Evolutionary conservation across 2,113 vertebrate genomes (phyloP).

Genomic region (Tachysurus vachellii): DNA sequence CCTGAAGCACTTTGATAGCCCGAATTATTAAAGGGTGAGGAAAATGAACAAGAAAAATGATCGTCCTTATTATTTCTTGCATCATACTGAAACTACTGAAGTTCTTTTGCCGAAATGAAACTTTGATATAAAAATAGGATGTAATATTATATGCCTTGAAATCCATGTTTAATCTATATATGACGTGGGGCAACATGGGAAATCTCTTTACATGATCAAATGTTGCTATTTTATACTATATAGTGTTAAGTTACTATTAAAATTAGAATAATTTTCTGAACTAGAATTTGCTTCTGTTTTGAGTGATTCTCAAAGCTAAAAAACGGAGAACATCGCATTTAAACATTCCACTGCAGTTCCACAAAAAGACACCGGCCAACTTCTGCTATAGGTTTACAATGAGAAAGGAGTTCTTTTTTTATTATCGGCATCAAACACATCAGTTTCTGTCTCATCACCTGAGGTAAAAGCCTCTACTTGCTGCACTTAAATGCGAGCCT

Average conservation of each 20-base stretch:
- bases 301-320: background rate
- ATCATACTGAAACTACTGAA: background rate
- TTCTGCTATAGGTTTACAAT: background rate
- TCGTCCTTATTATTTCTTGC: background rate
- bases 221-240: background rate
- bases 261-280: background rate
- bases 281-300: background rate
- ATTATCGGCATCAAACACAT: background rate
- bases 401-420: background rate
- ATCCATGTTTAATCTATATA: background rate
- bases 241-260: background rate
- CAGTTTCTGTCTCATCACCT: background rate
- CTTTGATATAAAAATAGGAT: background rate
- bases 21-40: background rate
- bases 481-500: background rate
- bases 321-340: background rate
- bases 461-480: background rate
- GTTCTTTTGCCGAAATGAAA: background rate
- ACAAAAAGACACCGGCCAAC: background rate
- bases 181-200: background rate
- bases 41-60: background rate
- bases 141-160: background rate
- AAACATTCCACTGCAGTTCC: background rate
- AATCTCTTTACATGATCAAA: background rate
- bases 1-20: background rate